These are phyloP conservation scores for Zeus faber DNA, from an alignment of 2,113 vertebrate genomes.

Conservation along the genomic window DNA sequence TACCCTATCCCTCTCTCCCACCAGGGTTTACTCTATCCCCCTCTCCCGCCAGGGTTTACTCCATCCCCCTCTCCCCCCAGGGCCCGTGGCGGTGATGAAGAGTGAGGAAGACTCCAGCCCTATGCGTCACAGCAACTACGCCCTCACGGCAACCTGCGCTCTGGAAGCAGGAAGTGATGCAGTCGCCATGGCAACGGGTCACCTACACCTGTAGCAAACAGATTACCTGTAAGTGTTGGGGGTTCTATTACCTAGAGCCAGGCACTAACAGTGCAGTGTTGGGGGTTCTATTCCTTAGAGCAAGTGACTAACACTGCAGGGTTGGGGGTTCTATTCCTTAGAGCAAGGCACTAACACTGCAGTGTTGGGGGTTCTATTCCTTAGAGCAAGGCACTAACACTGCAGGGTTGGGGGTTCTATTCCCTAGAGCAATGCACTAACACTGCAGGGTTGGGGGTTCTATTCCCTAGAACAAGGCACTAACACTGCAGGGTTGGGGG, in stretches of 20 bases:
- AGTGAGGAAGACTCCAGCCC: slow-evolving; percentile 98
- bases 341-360: background rate
- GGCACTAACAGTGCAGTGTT: background rate
- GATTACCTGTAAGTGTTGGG: slow-evolving; percentile 86
- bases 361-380: too few species aligned
- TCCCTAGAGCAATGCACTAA: too few species aligned
- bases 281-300: too few species aligned
- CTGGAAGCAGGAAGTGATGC: slow-evolving; percentile 89
- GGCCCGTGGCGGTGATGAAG: slow-evolving; percentile 95
- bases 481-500: too few species aligned
- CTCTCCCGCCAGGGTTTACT: too few species aligned
- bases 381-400: too few species aligned
- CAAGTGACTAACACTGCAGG: too few species aligned
- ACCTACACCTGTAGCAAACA: slow-evolving; percentile 97
- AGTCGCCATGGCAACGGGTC: slow-evolving; percentile 96
- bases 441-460: too few species aligned
- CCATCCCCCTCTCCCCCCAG: slow-evolving; percentile 56
- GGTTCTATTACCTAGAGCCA: background rate
- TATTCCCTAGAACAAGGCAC: too few species aligned
- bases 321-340: too few species aligned
- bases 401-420: too few species aligned
- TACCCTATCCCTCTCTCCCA: background rate
- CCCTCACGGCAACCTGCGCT: slow-evolving; percentile 89
- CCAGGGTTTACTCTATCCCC: background rate
- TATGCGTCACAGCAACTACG: slow-evolving; percentile 96